phyloP scores from a whole-genome alignment of 2,888 invertebrate genomes.

The Vesta saturnalis region DNA sequence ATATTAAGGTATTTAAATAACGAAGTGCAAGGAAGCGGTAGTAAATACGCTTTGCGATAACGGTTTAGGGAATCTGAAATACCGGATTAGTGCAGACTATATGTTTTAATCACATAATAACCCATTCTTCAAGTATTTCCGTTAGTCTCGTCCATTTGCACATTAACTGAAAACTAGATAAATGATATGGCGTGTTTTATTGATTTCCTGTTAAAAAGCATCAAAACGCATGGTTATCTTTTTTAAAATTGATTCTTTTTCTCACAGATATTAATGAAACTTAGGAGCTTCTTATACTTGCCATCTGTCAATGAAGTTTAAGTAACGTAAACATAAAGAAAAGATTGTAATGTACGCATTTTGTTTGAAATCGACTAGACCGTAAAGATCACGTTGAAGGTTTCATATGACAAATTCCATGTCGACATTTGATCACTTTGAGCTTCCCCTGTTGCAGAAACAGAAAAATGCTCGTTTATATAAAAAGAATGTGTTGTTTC shows the following conservation, averaged over 20 bases:
- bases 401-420: slow-evolving; percentile 41
- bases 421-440: slow-evolving; percentile 40
- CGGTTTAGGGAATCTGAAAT: background rate
- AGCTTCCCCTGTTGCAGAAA: slow-evolving; percentile 36
- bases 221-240: background rate
- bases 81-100: background rate
- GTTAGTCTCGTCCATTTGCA: background rate
- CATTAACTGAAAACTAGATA: background rate
- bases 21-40: background rate
- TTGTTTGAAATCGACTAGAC: slow-evolving; percentile 31
- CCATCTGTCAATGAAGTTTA: slow-evolving; percentile 8
- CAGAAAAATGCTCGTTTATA: slow-evolving; percentile 39
- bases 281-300: slow-evolving; percentile 1
- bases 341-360: slow-evolving; percentile 6
- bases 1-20: background rate
- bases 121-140: background rate
- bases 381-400: slow-evolving; percentile 36
- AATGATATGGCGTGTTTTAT: background rate
- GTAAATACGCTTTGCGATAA: background rate
- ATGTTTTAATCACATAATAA: slow-evolving; percentile 1
- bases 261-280: background rate
- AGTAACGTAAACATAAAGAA: background rate
- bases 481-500: slow-evolving; percentile 28
- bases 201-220: background rate
- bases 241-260: background rate